Evolutionary conservation across 2,113 vertebrate species (phyloP).

Genomic region (Anoura caudifer): DNA sequence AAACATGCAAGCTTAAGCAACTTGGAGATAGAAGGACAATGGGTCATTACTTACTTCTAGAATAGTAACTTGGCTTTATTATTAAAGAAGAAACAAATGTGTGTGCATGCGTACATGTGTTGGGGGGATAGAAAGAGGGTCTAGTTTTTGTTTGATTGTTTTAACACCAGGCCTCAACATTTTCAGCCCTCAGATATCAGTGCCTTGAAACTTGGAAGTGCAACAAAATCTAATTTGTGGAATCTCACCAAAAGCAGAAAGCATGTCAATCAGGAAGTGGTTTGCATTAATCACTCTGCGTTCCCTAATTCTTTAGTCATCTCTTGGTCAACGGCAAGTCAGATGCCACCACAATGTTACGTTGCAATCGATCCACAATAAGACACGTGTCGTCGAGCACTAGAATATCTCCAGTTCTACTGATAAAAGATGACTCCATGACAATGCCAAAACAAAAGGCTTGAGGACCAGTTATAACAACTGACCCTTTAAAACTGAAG

Average conservation of each 20-base stretch:
- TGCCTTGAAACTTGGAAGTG: neutral
- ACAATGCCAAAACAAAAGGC: neutral
- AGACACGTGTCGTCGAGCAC: neutral
- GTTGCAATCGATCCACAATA: neutral
- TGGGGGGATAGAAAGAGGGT: accelerated
- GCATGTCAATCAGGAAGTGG: accelerated
- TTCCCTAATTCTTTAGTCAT: neutral
- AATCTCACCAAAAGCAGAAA: neutral
- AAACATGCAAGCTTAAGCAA: neutral
- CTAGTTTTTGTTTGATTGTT: neutral
- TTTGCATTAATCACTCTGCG: neutral
- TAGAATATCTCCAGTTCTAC: neutral
- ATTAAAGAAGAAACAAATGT: neutral
- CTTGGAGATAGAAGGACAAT: neutral
- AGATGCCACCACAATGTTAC: neutral
- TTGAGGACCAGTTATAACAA: neutral
- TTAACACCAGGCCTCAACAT: neutral
- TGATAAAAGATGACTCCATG: neutral
- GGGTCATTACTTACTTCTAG: neutral
- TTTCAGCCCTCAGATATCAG: neutral
- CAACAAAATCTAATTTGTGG: neutral
- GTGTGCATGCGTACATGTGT: accelerated
- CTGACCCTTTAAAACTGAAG: neutral
- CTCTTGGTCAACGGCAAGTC: neutral
- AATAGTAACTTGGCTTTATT: neutral